Evolutionary conservation across 2,113 vertebrate genomes (phyloP), one percentile per base, ranked within the genome.

Genomic region (Sinocyclocheilus grahami): DNA sequence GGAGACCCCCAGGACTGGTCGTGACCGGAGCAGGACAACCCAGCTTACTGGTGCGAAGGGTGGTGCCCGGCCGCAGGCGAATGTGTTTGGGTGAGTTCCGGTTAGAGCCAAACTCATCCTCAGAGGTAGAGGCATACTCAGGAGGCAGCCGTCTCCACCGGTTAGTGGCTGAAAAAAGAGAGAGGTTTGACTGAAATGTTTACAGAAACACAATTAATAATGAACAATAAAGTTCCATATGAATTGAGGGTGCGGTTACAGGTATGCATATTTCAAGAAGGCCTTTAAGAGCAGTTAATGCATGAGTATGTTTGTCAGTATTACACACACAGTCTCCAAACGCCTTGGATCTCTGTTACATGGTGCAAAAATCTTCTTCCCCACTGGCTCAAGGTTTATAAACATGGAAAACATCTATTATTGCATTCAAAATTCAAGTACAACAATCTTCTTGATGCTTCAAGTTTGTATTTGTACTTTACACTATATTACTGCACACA

Each of bases 71-170:
- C 92, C 97, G 97, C 51, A 97, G 93, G 89, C 97, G 97, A 51
- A 95, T 93, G 81, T 97, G 96, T 93, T 98, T 99, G 81, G 97
- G 95, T 86, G 97, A 95, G 94, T 97, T 98, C 91, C 97, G 95
- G 94, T 95, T 98, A 92, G 98, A 98, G 93, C 97, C 96, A 22
- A 99, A 98, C 93, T 99, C 98, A 93, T 99, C 98, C 95, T 99
- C 98, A 48, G 98, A 99, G 92, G 98, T 99, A 94, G 98, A 99
- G 94, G 97, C 98, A 90, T 99, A 99, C 95, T 99, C 98, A 79
- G 97, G 97, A 72, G 97, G 96, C 94, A 99, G 95, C 93, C 97
- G 97, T 94, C 97, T 96, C 97, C 97, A 99, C 93, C 97, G 95
- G 95, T 95, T 96, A 95, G 96, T 92, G 87, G 93, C 94, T 94